phyloP scores from a whole-genome alignment of 2,113 vertebrate genomes.

The Myrmecobius fasciatus region DNA sequence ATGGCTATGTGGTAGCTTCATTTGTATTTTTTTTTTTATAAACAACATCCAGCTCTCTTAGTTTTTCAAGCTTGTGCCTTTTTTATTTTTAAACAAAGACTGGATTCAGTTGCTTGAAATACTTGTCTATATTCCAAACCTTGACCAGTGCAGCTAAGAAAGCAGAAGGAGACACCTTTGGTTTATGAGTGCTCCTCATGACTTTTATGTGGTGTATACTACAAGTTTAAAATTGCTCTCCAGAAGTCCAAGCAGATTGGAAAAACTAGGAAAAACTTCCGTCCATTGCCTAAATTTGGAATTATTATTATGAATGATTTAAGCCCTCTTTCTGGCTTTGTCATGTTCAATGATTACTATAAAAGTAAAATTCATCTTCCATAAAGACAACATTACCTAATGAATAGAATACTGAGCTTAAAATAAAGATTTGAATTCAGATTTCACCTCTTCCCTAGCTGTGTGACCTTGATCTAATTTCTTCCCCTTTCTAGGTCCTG shows the following conservation, averaged over 20 bases:
- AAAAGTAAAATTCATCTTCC: not conserved
- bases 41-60: not conserved
- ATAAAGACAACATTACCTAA: not conserved
- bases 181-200: not conserved
- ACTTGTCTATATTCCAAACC: not conserved
- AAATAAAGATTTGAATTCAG: not conserved
- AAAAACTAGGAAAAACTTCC: not conserved
- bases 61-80: not conserved
- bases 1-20: not conserved
- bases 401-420: not conserved
- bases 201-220: not conserved
- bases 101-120: not conserved
- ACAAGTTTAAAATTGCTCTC: not conserved
- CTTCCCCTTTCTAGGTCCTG: not conserved
- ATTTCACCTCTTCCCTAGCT: not conserved
- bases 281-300: not conserved
- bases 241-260: not conserved
- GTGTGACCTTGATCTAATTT: not conserved
- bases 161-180: not conserved
- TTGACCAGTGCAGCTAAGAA: not conserved
- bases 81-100: not conserved
- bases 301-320: not conserved
- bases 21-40: not conserved
- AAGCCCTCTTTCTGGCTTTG: not conserved
- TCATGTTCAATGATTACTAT: not conserved